Evolutionary conservation across 2,888 invertebrate species (phyloP).

Genomic region (Koerneria pararmatus): DNA sequence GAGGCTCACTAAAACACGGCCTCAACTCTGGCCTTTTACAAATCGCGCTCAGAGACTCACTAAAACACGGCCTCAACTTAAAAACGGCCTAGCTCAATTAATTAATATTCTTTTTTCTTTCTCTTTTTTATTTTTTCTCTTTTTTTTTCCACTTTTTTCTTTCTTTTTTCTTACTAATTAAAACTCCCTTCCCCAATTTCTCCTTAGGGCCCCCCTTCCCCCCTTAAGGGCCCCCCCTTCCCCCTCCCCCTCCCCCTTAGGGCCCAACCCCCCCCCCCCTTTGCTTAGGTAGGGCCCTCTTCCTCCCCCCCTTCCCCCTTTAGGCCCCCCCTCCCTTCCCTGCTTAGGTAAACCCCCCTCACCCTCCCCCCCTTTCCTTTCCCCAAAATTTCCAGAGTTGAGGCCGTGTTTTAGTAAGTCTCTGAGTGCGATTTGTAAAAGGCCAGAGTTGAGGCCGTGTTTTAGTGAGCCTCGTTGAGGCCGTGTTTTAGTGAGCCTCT

Average conservation of each 20-base stretch:
- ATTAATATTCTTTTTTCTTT: neutral
- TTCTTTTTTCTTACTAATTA: neutral
- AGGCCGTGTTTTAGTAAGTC: too few relatives aligned
- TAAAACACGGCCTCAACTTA: too few relatives aligned
- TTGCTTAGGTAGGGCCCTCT: slow-evolving; percentile 1
- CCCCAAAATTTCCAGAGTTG: too few relatives aligned
- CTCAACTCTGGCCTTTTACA: too few relatives aligned
- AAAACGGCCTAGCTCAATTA: too few relatives aligned
- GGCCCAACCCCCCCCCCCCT: neutral
- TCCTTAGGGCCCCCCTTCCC: neutral
- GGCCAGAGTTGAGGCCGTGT: too few relatives aligned
- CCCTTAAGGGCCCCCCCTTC: neutral
- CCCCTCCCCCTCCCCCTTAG: slow-evolving; percentile 4
- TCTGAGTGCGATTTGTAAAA: too few relatives aligned
- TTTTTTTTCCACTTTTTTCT: slow-evolving; percentile 1
- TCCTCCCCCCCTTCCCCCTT: neutral
- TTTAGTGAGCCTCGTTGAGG: too few relatives aligned
- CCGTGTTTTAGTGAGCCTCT: too few relatives aligned
- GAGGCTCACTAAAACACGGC: too few relatives aligned
- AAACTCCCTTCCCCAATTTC: slow-evolving; percentile 4
- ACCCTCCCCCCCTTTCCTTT: neutral
- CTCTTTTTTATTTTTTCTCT: neutral
- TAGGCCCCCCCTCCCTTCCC: slow-evolving; percentile 8
- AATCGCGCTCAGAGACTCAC: too few relatives aligned
- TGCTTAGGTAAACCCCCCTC: neutral